These are phyloP conservation scores for Agraylea sexmaculata DNA, from an alignment of 1,140 invertebrate species.

Conservation along the genomic window DNA sequence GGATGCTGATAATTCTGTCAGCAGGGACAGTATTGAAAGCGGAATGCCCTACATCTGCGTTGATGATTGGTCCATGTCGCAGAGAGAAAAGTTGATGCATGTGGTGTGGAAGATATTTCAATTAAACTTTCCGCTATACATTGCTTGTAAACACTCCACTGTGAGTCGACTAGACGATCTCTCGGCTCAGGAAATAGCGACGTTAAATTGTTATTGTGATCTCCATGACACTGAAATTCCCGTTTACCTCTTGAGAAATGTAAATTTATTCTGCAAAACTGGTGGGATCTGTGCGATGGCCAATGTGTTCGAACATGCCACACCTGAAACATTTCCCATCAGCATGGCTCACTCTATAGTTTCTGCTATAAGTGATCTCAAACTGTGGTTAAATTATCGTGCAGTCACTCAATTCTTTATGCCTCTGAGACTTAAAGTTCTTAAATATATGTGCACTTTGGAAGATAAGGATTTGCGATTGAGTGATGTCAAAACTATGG, in stretches of 20 bases:
- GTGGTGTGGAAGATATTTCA: constrained; percentile 71
- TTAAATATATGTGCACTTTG: constrained; percentile 87
- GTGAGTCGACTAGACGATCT: constrained; percentile 65
- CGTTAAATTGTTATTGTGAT: constrained; percentile 75
- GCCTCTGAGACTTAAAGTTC: constrained; percentile 69
- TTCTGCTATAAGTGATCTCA: constrained; percentile 80
- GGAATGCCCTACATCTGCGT: constrained; percentile 24
- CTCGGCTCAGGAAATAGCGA: constrained; percentile 62
- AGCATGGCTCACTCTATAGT: constrained; percentile 84
- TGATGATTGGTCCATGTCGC: constrained; percentile 55
- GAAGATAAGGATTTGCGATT: constrained; percentile 81
- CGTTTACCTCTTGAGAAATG: constrained; percentile 76
- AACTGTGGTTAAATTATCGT: constrained; percentile 87
- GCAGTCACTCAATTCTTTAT: constrained; percentile 80
- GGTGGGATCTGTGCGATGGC: constrained; percentile 79
- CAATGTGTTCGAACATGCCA: constrained; percentile 64
- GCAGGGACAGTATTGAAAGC: constrained; percentile 22
- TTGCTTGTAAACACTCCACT: constrained; percentile 78
- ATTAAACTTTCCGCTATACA: constrained; percentile 81
- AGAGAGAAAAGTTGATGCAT: constrained; percentile 66
- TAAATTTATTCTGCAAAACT: constrained; percentile 81
- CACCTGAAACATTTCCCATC: constrained; percentile 64
- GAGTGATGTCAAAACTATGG: constrained; percentile 80
- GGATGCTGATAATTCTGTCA: constrained; percentile 14
- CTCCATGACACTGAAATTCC: constrained; percentile 87